Base-by-base conservation (phyloP, 2,113 vertebrate species). In the Sinocyclocheilus maitianheensis region DNA sequence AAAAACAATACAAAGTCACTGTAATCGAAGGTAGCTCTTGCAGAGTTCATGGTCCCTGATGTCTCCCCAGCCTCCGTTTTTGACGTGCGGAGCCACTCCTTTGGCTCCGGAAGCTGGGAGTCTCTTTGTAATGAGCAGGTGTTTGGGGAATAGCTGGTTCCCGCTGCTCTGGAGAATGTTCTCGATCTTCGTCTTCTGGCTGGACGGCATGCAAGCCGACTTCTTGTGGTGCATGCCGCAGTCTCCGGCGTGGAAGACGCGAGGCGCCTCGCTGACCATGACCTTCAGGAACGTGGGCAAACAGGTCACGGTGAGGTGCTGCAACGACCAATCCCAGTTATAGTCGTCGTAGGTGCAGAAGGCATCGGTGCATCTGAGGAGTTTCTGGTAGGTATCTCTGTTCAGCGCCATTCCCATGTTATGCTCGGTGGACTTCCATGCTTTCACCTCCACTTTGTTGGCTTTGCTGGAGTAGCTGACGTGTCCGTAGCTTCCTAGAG, bases 281-380 rank as follows among this genome's bases (percentile, higher is more conserved):
- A 98, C 98, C 94, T 98, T 99, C 97, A 97, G 98, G 94, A 96
- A 97, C 80, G 95, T 93, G 83, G 97, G 97, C 95, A 99, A 95
- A 94, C 98, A 99, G 84, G 94, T 93, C 30, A 97, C 96, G 14
- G 97, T 98, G 90, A 99, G 92, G 89, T 98, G 96, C 60, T 99
- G 98, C 90, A 99, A 93, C 53, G 97, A 98, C 98, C 98, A 99
- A 93, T 99, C 98, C 98, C 98, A 99, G 95, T 99, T 99, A 93
- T 99, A 99, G 88, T 99, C 98, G 46, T 99, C 98, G 0, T 99
- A 99, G 82, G 97, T 96, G 95, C 98, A 99, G 96, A 99, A 99
- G 77, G 95, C 94, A n/a, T 99, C 96, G 5, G 97, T 97, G 96
- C 98, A 99, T 79, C 94, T 88, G 16, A 97, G 93, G 80, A 99